These are phyloP conservation scores for Listronotus oregonensis DNA, from an alignment of 1,140 invertebrate genomes.

Conservation along the genomic window DNA sequence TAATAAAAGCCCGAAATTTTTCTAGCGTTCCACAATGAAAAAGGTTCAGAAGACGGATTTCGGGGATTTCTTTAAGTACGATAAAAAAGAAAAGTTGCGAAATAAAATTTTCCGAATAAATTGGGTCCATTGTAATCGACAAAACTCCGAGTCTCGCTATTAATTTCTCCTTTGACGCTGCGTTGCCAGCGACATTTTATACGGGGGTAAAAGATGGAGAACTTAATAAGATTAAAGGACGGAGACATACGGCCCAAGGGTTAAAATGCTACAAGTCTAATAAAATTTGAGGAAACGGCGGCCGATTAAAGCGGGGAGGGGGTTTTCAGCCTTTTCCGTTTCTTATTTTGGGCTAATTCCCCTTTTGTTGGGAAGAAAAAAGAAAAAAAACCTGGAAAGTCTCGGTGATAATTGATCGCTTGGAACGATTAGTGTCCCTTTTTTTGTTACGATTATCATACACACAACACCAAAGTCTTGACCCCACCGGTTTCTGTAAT, in stretches of 20 bases:
- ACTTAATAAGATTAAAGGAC: slow-evolving; percentile 48
- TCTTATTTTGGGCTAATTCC: not conserved
- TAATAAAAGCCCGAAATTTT: slow-evolving; percentile 9
- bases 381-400: not conserved
- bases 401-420: not conserved
- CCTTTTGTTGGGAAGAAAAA: not conserved
- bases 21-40: slow-evolving; percentile 5
- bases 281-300: slow-evolving; percentile 45
- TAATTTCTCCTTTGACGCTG: slow-evolving; percentile 29
- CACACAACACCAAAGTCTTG: no score
- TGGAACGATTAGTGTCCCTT: not conserved
- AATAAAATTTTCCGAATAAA: slow-evolving; percentile 31
- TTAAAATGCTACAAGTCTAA: slow-evolving; percentile 42
- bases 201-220: slow-evolving; percentile 36
- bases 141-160: slow-evolving; percentile 30
- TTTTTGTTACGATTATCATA: no score
- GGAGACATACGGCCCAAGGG: slow-evolving; percentile 40
- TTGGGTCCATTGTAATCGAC: slow-evolving; percentile 30
- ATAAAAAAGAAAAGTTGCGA: slow-evolving; percentile 19
- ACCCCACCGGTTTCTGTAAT: no score
- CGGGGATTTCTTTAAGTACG: slow-evolving; percentile 18
- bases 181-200: slow-evolving; percentile 22
- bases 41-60: slow-evolving; percentile 8
- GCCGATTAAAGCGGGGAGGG: no score
- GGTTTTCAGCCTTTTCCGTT: slow-evolving; percentile 35